Base-by-base conservation (phyloP, 2,888 invertebrate species). In the Thymelicus lineola region DNA sequence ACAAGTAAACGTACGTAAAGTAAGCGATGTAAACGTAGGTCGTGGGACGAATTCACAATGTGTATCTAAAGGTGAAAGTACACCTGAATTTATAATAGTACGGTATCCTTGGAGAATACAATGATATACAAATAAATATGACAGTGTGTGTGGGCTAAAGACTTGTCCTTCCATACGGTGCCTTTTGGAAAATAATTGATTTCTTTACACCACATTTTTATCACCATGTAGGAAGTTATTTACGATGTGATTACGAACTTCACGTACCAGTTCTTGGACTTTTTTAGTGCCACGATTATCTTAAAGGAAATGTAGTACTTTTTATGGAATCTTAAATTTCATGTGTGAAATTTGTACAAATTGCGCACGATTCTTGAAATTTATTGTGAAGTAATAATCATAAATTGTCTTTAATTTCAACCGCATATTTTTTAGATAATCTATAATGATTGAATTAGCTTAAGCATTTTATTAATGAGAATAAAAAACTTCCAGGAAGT, bases 61-160 rank as follows among this genome's bases (percentile, higher is more conserved):
- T 28, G 45, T 46, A 12, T 35, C 68, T 50, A 77, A 83, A 83
- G 85, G 89, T 86, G 89, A 90, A 89, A 89, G 89, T 88, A 64
- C 58, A 50, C 48, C 42, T 63, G 48, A 69, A 50, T 58, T 69
- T 82, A n/a, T n/a, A n/a, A n/a, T n/a, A 75, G 71, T 75, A 74
- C 75, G 75, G 35, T 68, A 20, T 68, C 68, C 61, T 68, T 68
- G 28, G 42, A 17, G 38, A 42, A 50, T 50, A 15, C 55, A 53
- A 28, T 42, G 15, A 42, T 14, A 42, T 61, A 17, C 28, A 50
- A 64, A 20, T 28, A 12, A 55, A 61, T 36, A 46, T 46, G 35
- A 4, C 45, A 45, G 46, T 36, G 46, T 68, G 67, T 68, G 67
- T 36, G 61, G 61, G 20, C 67, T 46, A 6, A 14, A 28, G 28